Evolutionary conservation across 2,113 vertebrate species (phyloP), one percentile per base, ranked within the genome.

Genomic region (Conger conger): DNA sequence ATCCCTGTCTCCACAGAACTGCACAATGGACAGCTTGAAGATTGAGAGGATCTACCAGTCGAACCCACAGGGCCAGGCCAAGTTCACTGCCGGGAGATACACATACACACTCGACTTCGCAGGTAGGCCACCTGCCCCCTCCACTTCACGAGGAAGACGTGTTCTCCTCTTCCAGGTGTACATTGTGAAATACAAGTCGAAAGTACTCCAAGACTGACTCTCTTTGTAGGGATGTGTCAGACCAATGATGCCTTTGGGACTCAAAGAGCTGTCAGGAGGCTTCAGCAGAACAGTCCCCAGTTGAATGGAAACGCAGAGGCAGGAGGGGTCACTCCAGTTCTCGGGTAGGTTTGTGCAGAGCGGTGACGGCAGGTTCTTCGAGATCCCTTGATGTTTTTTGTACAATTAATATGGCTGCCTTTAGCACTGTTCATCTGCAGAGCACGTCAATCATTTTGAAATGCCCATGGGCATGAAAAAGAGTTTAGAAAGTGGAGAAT

Each of bases 41-140:
- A 91, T 94, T 35, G 93, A 94, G 87, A 87, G 18, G 1, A 82
- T 83, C 1, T 94, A 91, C 88, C 91, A 91, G 86, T 82, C 57
- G 37, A 92, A 91, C 84, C 88, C 88, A 5, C 84, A 80, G 16
- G 91, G 88, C 20, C 86, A 89, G 63, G 79, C 92, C 0, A 37
- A 17, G 33, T 92, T 93, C 84, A 91, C 0, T 0, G 83, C 80
- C 79, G 80, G 79, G 0, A 73, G 17, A 17, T 84, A 23, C 78
- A 83, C 50, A 0, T 94, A 94, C 63, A 91, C 79, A 0, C 85
- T 94, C 80, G 86, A 91, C 76, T 93, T 94, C 18, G 54, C 89
- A 86, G 85, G 93, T 94, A 35, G n/a, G 27, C 23, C 8, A 76
- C n/a, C 30, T n/a, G 35, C n/a, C 13, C 30, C 33, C 13, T 33